Conservation (phyloP, 2,797 vertebrate genomes). For the Megalops cyprinoides region DNA sequence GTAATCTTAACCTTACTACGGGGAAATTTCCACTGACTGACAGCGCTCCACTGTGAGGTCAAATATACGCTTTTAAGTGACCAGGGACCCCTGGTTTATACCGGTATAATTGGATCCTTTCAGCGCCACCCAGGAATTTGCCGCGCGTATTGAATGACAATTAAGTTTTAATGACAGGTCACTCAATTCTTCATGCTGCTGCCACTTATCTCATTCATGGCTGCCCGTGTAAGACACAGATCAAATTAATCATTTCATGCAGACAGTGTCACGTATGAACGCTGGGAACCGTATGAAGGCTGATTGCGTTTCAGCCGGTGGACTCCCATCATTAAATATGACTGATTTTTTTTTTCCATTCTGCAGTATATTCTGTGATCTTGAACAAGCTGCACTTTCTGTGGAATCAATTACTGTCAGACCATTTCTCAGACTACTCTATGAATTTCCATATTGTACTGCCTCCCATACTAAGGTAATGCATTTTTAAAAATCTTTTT, state of each 20-base stretch:
- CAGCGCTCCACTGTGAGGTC: constrained; percentile 8
- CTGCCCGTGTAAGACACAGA: not conserved
- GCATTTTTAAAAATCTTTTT: too few relatives aligned
- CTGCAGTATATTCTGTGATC: too few relatives aligned
- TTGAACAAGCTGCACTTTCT: not conserved
- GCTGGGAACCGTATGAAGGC: not conserved
- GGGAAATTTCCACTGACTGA: not conserved
- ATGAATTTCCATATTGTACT: too few relatives aligned
- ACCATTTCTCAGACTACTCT: too few relatives aligned
- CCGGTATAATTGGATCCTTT: constrained; percentile 24
- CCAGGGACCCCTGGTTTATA: constrained; percentile 2
- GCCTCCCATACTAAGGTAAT: too few relatives aligned
- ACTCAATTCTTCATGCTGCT: not conserved
- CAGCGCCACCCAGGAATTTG: constrained; percentile 4
- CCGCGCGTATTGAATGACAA: constrained; percentile 16
- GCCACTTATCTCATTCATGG: constrained; percentile 9
- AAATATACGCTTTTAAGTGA: constrained; percentile 9
- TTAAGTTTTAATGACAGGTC: constrained; percentile 33
- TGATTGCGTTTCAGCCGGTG: not conserved
- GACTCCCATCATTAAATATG: not conserved
- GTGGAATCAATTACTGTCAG: not conserved
- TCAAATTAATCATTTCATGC: constrained; percentile 1
- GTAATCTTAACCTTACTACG: not conserved
- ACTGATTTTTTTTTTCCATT: not conserved
- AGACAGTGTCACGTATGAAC: not conserved